Evolutionary conservation across 2,888 invertebrate genomes (phyloP).

Genomic region (Crematogaster levior): DNA sequence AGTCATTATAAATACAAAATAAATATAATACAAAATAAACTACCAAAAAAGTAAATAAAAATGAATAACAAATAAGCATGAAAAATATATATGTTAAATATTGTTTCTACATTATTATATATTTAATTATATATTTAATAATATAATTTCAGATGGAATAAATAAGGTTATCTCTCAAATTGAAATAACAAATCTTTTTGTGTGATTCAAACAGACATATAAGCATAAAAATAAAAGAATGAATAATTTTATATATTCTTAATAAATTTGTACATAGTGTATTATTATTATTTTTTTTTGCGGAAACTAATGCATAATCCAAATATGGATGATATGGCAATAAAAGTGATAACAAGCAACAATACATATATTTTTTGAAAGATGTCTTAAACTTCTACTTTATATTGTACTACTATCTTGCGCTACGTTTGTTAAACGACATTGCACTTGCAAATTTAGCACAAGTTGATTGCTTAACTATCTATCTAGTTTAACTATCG

Average conservation of each 20-base stretch:
- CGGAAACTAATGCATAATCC: background rate
- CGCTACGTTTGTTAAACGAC: slow-evolving; percentile 8
- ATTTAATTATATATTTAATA: too few relatives aligned
- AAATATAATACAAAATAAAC: too few relatives aligned
- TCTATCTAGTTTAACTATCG: background rate
- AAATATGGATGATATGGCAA: background rate
- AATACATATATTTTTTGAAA: background rate
- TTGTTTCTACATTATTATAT: too few relatives aligned
- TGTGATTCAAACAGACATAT: background rate
- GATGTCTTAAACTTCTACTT: background rate
- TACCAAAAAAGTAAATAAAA: too few relatives aligned
- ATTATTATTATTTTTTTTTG: background rate
- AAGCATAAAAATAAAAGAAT: background rate
- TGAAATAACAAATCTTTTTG: background rate
- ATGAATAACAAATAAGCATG: too few relatives aligned
- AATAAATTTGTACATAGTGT: background rate
- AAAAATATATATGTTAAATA: too few relatives aligned
- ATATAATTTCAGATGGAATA: too few relatives aligned
- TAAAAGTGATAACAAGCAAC: background rate
- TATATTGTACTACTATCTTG: background rate
- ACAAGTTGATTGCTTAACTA: background rate
- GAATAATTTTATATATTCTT: background rate
- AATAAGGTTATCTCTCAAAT: background rate
- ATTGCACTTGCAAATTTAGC: background rate
- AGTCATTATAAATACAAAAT: too few relatives aligned